A percentile compares a stretch with the other conserved stretches of the same genome.
Evolutionary conservation across 1,140 invertebrate species (phyloP).

Genomic region (Pseudomyrmex cubaensis): DNA sequence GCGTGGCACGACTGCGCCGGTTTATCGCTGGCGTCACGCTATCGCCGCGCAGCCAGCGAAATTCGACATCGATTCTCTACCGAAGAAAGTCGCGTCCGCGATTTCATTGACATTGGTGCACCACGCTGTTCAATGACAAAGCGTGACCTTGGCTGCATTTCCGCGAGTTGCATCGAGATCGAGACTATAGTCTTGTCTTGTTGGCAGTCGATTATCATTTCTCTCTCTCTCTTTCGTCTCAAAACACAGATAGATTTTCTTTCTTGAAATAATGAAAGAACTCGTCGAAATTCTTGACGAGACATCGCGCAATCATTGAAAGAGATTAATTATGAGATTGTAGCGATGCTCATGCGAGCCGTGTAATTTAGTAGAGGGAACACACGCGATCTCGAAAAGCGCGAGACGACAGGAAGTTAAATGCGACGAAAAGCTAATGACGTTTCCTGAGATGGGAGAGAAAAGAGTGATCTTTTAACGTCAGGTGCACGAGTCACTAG

Average conservation of each 20-base stretch:
- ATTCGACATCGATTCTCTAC: conserved; percentile 70
- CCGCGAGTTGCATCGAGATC: conserved; percentile 15
- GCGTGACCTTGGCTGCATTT: conserved; percentile 35
- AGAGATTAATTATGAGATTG: conserved; percentile 59
- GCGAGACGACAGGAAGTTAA: conserved; percentile 46
- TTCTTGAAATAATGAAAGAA: neutral
- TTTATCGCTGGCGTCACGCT: conserved; percentile 71
- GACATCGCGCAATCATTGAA: neutral
- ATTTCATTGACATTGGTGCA: conserved; percentile 42
- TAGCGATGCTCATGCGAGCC: conserved; percentile 13
- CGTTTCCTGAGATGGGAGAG: neutral
- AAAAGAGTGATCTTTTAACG: conserved; percentile 33
- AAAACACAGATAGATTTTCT: neutral
- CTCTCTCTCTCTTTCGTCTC: neutral
- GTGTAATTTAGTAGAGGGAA: conserved; percentile 47
- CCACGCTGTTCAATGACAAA: conserved; percentile 15
- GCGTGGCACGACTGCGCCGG: conserved; percentile 48
- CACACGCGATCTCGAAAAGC: conserved; percentile 48
- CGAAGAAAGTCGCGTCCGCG: conserved; percentile 28
- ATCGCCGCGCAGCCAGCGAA: conserved; percentile 52
- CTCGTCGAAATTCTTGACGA: conserved; percentile 25
- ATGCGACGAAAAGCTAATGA: conserved; percentile 33
- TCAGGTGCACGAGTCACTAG: neutral
- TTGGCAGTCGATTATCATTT: neutral
- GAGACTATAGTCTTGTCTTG: neutral